A percentile compares a stretch with the other conserved stretches of the same genome.
Conservation (phyloP, 2,888 invertebrate genomes). For the Acanthosepion lycidas region DNA sequence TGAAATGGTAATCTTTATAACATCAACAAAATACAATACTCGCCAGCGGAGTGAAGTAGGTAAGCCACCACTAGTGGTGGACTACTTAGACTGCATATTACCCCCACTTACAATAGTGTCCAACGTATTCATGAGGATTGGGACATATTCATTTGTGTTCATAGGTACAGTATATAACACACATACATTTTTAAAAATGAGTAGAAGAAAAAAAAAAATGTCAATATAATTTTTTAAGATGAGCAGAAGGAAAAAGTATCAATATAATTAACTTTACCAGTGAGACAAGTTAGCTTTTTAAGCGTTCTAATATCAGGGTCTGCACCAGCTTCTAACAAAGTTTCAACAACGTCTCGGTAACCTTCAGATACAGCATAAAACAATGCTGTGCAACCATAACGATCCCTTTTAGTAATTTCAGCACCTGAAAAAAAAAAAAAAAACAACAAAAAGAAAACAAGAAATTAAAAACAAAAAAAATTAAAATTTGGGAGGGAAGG, state of each 20-base stretch:
- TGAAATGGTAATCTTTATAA: too few relatives aligned
- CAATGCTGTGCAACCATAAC: conserved; percentile 65
- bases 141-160: too few relatives aligned
- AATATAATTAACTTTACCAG: conserved; percentile 34
- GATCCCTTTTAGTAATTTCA: conserved; percentile 63
- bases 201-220: too few relatives aligned
- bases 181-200: too few relatives aligned
- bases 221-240: too few relatives aligned
- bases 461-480: background rate
- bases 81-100: too few relatives aligned
- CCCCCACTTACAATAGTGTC: too few relatives aligned
- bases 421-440: conserved; percentile 61
- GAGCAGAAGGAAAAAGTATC: background rate
- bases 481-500: background rate
- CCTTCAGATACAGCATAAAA: conserved; percentile 65
- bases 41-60: too few relatives aligned
- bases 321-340: conserved; percentile 59
- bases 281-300: conserved; percentile 59
- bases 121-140: too few relatives aligned
- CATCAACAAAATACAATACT: too few relatives aligned
- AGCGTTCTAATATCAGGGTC: conserved; percentile 63
- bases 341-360: conserved; percentile 61
- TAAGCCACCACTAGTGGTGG: too few relatives aligned
- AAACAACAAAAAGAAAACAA: background rate
- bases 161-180: too few relatives aligned